Percentiles rank a stretch among this genome's conserved stretches.
Conservation (phyloP, 2,113 vertebrate species). For the Tichodroma muraria region DNA sequence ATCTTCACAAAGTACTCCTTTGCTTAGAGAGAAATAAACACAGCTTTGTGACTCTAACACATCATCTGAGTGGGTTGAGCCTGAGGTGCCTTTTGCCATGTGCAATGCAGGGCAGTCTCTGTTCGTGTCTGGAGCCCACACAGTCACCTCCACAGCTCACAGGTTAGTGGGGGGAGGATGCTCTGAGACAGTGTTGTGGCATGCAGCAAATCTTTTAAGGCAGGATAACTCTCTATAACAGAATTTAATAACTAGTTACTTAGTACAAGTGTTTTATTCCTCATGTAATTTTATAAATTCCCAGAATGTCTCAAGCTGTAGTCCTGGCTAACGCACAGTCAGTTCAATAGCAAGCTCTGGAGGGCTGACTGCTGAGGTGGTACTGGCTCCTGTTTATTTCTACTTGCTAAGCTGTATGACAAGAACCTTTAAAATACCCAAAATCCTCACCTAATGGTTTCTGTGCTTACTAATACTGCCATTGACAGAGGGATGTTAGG, state of each 20-base stretch:
- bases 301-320: neutral
- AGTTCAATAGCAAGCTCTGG: neutral
- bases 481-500: neutral
- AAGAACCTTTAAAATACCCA: neutral
- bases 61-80: neutral
- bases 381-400: neutral
- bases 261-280: neutral
- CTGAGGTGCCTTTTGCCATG: neutral
- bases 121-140: neutral
- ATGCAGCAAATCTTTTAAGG: neutral
- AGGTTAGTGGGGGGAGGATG: neutral
- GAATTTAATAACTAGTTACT: neutral
- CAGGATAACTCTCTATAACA: neutral
- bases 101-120: neutral
- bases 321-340: neutral
- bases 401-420: neutral
- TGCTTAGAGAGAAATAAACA: neutral
- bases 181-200: neutral
- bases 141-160: neutral
- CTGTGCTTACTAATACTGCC: neutral
- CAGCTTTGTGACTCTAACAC: neutral
- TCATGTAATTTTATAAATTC: neutral
- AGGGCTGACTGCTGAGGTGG: neutral
- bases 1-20: neutral
- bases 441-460: neutral